These are phyloP conservation scores for Hermodice carunculata DNA, from an alignment of 2,888 invertebrate species.

Conservation along the genomic window DNA sequence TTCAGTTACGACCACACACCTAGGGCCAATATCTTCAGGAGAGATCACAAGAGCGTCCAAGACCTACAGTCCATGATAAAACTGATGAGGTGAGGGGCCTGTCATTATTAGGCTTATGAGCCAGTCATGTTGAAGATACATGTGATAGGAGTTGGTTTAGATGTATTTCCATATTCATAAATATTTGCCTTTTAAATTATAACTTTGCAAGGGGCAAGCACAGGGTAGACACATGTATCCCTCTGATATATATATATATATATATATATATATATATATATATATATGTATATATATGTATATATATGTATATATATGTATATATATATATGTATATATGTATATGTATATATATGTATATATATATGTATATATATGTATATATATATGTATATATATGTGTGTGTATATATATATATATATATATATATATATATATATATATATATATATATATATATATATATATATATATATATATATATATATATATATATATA, in stretches of 20 bases:
- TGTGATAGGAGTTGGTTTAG: no score
- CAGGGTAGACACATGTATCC: no score
- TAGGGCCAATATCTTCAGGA: slow-evolving; percentile 76
- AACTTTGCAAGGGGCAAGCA: no score
- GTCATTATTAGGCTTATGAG: no score
- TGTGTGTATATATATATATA: neutral
- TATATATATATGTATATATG: slow-evolving; percentile 16
- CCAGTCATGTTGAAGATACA: no score
- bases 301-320: slow-evolving; percentile 21
- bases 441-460: neutral
- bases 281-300: slow-evolving; percentile 14
- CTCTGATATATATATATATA: neutral
- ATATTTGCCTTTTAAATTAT: neutral
- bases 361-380: slow-evolving; percentile 10
- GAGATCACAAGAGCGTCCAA: slow-evolving; percentile 74
- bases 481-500: no score
- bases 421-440: neutral
- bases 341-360: slow-evolving; percentile 13
- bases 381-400: neutral
- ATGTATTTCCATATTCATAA: neutral
- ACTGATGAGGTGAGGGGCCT: slow-evolving; percentile 72
- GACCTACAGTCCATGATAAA: slow-evolving; percentile 76
- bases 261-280: neutral
- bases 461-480: no score
- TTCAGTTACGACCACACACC: slow-evolving; percentile 78